These are phyloP conservation scores for Limosa lapponica DNA, from an alignment of 2,797 vertebrate species.

Conservation along the genomic window DNA sequence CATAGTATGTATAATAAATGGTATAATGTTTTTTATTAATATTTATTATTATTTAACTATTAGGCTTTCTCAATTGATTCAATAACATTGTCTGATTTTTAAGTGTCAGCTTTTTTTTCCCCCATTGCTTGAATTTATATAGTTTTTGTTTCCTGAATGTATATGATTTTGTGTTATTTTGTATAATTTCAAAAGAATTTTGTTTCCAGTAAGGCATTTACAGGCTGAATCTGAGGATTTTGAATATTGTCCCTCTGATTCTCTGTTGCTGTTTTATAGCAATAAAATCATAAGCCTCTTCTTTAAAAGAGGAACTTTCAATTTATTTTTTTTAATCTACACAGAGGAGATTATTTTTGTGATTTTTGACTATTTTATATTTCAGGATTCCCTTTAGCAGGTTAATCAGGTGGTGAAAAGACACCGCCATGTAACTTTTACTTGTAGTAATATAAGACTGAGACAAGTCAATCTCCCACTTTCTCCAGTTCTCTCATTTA, in stretches of 20 bases:
- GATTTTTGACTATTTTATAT: neutral
- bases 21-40: neutral
- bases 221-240: neutral
- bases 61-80: neutral
- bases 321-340: neutral
- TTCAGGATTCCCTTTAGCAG: neutral
- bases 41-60: neutral
- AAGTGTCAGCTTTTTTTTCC: neutral
- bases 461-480: neutral
- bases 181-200: neutral
- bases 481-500: slow-evolving; percentile 20
- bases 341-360: neutral
- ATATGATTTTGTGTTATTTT: slow-evolving; percentile 21
- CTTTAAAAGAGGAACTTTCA: slow-evolving; percentile 1
- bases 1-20: neutral
- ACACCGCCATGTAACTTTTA: neutral
- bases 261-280: neutral
- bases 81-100: neutral
- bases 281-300: neutral
- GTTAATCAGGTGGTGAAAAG: neutral
- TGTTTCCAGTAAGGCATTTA: neutral
- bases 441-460: neutral
- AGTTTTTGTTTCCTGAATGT: neutral
- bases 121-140: neutral
- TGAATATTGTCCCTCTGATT: neutral